Evolutionary conservation across 2,113 vertebrate species (phyloP).

Genomic region (Syngnathus typhle): DNA sequence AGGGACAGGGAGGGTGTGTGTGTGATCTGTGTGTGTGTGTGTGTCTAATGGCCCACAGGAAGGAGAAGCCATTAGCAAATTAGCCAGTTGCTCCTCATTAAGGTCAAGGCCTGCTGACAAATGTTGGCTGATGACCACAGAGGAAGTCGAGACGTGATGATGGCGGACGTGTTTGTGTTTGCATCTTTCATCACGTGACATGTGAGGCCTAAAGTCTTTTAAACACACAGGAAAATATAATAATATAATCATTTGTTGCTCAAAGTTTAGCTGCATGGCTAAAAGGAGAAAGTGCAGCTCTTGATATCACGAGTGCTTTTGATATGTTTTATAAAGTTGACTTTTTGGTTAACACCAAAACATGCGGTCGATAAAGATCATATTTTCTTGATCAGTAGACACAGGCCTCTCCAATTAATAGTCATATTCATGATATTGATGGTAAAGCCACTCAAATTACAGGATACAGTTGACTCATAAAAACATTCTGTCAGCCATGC

Average conservation of each 20-base stretch:
- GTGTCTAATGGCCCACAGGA: conserved; percentile 54
- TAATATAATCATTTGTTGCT: neutral
- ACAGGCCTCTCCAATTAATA: too few relatives aligned
- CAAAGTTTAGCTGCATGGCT: neutral
- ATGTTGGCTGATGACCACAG: conserved; percentile 10
- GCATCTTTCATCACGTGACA: neutral
- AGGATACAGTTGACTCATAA: too few relatives aligned
- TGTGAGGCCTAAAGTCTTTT: neutral
- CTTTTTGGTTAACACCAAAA: too few relatives aligned
- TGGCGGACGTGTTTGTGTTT: neutral
- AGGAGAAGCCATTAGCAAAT: conserved; percentile 56
- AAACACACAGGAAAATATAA: neutral
- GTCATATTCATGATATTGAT: too few relatives aligned
- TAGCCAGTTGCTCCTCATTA: conserved; percentile 49
- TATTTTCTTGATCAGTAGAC: too few relatives aligned
- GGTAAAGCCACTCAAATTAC: too few relatives aligned
- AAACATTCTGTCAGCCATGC: too few relatives aligned
- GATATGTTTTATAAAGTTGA: too few relatives aligned
- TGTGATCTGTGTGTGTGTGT: conserved; percentile 5
- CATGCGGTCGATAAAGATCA: too few relatives aligned
- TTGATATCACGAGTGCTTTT: too few relatives aligned
- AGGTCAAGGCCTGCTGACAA: conserved; percentile 22
- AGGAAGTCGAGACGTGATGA: conserved; percentile 18
- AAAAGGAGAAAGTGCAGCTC: neutral
- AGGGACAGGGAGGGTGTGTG: neutral